A percentile compares a stretch with the other conserved stretches of the same genome.
Evolutionary conservation across 2,888 invertebrate genomes (phyloP).

Genomic region (Cataglyphis altisquamis): DNA sequence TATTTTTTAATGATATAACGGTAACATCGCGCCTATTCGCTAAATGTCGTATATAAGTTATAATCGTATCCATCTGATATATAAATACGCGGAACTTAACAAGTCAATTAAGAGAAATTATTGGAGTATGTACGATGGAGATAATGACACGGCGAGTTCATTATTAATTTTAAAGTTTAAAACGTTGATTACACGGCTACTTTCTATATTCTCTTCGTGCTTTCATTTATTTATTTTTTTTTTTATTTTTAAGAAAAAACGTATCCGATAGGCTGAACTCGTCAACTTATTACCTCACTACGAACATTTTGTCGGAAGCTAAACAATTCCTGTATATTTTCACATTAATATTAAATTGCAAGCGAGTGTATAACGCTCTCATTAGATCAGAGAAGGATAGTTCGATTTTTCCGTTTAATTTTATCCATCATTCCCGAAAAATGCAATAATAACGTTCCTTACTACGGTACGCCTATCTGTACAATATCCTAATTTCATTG

Average conservation of each 20-base stretch:
- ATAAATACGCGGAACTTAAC: slow-evolving; percentile 72
- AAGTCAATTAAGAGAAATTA: slow-evolving; percentile 57
- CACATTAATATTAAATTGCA: slow-evolving; percentile 24
- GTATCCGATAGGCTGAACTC: slow-evolving; percentile 53
- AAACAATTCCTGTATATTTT: slow-evolving; percentile 38
- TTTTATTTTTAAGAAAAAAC: slow-evolving; percentile 29
- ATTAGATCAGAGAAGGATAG: background rate
- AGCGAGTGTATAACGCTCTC: slow-evolving; percentile 5
- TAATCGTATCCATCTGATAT: slow-evolving; percentile 69
- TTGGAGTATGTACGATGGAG: slow-evolving; percentile 47
- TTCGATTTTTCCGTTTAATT: background rate
- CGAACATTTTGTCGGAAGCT: slow-evolving; percentile 46
- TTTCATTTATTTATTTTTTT: slow-evolving; percentile 5
- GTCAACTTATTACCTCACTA: slow-evolving; percentile 32
- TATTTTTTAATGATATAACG: slow-evolving; percentile 84
- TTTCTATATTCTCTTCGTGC: slow-evolving; percentile 2
- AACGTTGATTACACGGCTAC: slow-evolving; percentile 5
- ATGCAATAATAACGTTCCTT: slow-evolving; percentile 61
- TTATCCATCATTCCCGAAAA: slow-evolving; percentile 50
- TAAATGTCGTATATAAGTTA: slow-evolving; percentile 73
- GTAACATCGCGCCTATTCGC: slow-evolving; percentile 80
- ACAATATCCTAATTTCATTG: slow-evolving; percentile 83
- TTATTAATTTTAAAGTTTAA: slow-evolving; percentile 35
- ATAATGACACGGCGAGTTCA: slow-evolving; percentile 41
- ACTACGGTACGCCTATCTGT: slow-evolving; percentile 76